Evolutionary conservation across 2,797 vertebrate genomes (phyloP), one percentile per base, ranked within the genome.

Genomic region (Ctenopoma multispine): DNA sequence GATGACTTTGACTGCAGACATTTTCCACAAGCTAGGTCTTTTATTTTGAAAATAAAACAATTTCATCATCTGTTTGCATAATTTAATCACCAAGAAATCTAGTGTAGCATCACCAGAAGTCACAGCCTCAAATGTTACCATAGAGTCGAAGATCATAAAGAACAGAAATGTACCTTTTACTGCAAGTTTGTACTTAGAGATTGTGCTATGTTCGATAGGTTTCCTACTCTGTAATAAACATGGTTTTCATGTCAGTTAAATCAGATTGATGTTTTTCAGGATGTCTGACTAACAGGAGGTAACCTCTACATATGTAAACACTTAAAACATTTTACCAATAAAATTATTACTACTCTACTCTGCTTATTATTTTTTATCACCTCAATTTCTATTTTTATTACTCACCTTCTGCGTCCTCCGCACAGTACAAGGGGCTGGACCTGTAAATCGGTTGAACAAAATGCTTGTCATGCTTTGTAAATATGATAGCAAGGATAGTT

Each of bases 241-340:
- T 38, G 1, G 8, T 57, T 47, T 36, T 54, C 47, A 13, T 50
- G 54, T n/a, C 12, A 20, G 8, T 43, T 61, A 12, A 62, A 71
- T 15, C 1, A 31, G 17, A 36, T 71, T 64, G 4, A 47, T 58
- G 11, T 34, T 27, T 1, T 68, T 14, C 20, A 59, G 7, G 18
- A 46, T 46, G 31, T 18, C 38, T 11, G 9, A 20, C 43, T 46
- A 46, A 46, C 43, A 46, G 40, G 40, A 20, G 4, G 0, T 21
- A 47, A 21, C 14, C 3, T 48, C 24, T 55, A 47, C n/a, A 47
- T n/a, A 15, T 74, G 23, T 69, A 21, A 63, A 60, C 47, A 1
- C 6, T 34, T 59, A 24, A 55, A 47, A 63, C 1, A 64, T 59
- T 59, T 36, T 34, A 72, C 34, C 63, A 86, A 83, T 86, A 79